Evolutionary conservation across 2,888 invertebrate species (phyloP).

Genomic region (Chloroclysta siterata): DNA sequence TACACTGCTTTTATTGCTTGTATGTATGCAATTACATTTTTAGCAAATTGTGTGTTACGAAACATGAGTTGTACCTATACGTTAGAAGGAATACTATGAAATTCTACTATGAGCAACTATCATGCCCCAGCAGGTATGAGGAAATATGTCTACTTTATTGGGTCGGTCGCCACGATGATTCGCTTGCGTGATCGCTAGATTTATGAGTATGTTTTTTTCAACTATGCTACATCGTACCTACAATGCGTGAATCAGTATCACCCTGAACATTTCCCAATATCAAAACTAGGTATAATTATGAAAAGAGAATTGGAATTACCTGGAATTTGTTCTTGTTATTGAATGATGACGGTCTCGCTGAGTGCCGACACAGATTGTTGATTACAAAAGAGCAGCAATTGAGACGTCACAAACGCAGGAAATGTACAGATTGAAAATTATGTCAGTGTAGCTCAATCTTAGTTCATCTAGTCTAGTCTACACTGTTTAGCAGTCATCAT

Average conservation of each 20-base stretch:
- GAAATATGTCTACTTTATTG: constrained; percentile 32
- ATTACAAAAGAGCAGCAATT: constrained; percentile 84
- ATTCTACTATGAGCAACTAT: constrained; percentile 9
- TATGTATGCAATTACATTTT: neutral
- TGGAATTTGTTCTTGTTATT: constrained; percentile 75
- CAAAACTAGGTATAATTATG: neutral
- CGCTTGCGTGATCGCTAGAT: constrained; percentile 46
- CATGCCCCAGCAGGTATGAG: constrained; percentile 15
- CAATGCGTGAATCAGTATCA: constrained; percentile 9
- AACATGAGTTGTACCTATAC: constrained; percentile 8
- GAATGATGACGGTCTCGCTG: constrained; percentile 69
- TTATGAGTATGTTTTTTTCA: constrained; percentile 40
- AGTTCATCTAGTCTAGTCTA: constrained; percentile 45
- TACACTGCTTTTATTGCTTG: neutral
- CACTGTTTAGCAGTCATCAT: constrained; percentile 39
- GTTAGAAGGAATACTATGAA: constrained; percentile 15
- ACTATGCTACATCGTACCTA: constrained; percentile 33
- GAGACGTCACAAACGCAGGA: constrained; percentile 79
- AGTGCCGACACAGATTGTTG: constrained; percentile 79
- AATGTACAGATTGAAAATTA: constrained; percentile 78
- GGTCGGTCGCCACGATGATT: constrained; percentile 38
- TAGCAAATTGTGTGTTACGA: constrained; percentile 9
- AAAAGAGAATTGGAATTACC: constrained; percentile 60
- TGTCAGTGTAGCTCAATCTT: constrained; percentile 63
- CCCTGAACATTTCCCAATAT: neutral